Evolutionary conservation across 1,140 invertebrate genomes (phyloP).

Genomic region (Phymastichus coffea): DNA sequence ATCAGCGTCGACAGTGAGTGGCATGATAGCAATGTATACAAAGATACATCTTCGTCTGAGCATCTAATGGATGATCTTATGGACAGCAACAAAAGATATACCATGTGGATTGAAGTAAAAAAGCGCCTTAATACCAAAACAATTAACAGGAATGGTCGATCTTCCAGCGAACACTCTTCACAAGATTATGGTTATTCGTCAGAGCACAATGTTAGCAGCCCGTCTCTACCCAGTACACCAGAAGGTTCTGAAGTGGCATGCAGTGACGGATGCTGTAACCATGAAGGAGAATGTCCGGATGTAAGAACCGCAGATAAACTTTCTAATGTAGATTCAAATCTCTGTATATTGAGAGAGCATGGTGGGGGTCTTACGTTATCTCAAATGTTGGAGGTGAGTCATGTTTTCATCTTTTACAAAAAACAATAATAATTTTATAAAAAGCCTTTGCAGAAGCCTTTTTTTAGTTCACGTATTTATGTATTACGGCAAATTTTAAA

Average conservation of each 20-base stretch:
- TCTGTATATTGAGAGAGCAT: constrained; percentile 45
- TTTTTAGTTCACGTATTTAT: no score
- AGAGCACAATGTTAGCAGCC: constrained; percentile 72
- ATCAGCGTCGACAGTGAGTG: constrained; percentile 13
- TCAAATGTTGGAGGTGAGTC: constrained; percentile 69
- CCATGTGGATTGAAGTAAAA: constrained; percentile 49
- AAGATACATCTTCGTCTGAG: constrained; percentile 31
- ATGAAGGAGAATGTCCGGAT: constrained; percentile 63
- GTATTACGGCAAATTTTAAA: neutral
- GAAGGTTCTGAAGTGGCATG: constrained; percentile 84
- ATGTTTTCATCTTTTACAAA: neutral
- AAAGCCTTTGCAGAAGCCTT: no score
- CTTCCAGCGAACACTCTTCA: constrained; percentile 66
- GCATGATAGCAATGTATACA: constrained; percentile 31
- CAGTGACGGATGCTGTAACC: constrained; percentile 79
- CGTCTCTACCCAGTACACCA: constrained; percentile 73
- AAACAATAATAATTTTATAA: no score
- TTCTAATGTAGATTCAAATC: constrained; percentile 43
- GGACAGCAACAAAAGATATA: constrained; percentile 41
- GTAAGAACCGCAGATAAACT: constrained; percentile 45
- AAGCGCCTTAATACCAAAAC: constrained; percentile 46
- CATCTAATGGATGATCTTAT: constrained; percentile 30
- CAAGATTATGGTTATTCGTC: constrained; percentile 84
- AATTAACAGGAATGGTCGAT: constrained; percentile 56
- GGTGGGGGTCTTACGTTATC: constrained; percentile 60